phyloP scores from a whole-genome alignment of 35 echinoderm and acorn worm genomes.

The Amphiura filiformis region DNA sequence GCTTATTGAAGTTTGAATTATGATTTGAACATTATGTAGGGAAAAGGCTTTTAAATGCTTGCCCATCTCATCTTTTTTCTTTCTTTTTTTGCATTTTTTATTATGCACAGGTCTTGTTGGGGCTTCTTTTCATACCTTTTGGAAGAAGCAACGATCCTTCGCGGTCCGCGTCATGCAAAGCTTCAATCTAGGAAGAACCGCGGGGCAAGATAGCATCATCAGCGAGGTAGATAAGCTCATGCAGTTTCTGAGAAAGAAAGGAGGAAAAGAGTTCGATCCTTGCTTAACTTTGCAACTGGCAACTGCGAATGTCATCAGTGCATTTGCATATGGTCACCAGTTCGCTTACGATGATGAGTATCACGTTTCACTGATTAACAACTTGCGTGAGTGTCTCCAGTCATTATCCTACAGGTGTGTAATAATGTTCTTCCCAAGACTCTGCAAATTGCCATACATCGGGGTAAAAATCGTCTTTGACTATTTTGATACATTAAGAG shows the following conservation, averaged over 20 bases:
- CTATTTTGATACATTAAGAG: neutral
- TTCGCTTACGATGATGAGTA: neutral
- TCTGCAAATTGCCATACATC: neutral
- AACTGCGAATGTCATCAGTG: constrained; percentile 22
- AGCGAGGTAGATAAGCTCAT: neutral
- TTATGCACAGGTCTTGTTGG: neutral
- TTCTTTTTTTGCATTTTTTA: no score
- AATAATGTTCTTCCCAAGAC: neutral
- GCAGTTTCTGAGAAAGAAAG: neutral
- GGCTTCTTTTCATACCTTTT: neutral
- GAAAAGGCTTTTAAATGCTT: no score
- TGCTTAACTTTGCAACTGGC: neutral
- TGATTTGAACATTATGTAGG: no score
- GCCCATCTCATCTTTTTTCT: no score
- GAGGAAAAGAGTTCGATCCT: constrained; percentile 15
- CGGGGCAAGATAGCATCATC: neutral
- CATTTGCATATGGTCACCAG: constrained; percentile 1
- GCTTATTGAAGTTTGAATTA: no score
- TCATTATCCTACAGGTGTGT: neutral
- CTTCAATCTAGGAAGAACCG: neutral
- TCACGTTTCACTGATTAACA: neutral
- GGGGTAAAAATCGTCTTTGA: neutral
- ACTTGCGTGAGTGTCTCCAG: neutral
- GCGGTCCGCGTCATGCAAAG: neutral
- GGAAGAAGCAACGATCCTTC: neutral